Evolutionary conservation across 1,140 invertebrate genomes (phyloP).

Genomic region (Aphidius gifuensis): DNA sequence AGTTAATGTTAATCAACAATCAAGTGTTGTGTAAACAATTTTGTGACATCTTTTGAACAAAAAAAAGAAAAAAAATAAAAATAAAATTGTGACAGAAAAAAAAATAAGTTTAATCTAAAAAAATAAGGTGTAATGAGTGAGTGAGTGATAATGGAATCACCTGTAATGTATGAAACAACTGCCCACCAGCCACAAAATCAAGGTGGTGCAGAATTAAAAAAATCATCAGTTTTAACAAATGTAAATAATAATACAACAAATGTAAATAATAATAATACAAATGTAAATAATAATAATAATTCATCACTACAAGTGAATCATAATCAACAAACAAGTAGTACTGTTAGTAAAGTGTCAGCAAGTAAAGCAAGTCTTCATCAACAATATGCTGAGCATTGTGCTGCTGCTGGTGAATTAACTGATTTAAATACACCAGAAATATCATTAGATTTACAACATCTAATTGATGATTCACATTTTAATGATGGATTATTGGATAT

Average conservation of each 20-base stretch:
- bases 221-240: conserved; percentile 36
- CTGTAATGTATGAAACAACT: conserved; percentile 52
- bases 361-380: conserved; percentile 57
- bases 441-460: conserved; percentile 79
- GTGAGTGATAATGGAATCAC: conserved; percentile 48
- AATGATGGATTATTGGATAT: conserved; percentile 79
- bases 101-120: neutral
- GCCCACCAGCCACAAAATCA: conserved; percentile 49
- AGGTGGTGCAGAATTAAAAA: conserved; percentile 44
- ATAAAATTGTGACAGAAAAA: neutral
- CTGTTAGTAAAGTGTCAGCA: conserved; percentile 52
- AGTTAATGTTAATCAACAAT: too few species aligned
- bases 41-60: too few species aligned
- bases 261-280: conserved; percentile 29
- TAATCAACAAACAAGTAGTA: conserved; percentile 42
- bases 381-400: conserved; percentile 64
- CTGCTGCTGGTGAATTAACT: conserved; percentile 66
- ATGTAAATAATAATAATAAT: conserved; percentile 42
- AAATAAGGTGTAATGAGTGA: conserved; percentile 44
- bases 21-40: too few species aligned
- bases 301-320: conserved; percentile 49
- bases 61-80: neutral
- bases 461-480: conserved; percentile 86
- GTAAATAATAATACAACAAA: conserved; percentile 28
- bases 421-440: conserved; percentile 87